Evolutionary conservation across 2,888 invertebrate species (phyloP), one percentile per base, ranked within the genome.

Genomic region (Norana najaformis): DNA sequence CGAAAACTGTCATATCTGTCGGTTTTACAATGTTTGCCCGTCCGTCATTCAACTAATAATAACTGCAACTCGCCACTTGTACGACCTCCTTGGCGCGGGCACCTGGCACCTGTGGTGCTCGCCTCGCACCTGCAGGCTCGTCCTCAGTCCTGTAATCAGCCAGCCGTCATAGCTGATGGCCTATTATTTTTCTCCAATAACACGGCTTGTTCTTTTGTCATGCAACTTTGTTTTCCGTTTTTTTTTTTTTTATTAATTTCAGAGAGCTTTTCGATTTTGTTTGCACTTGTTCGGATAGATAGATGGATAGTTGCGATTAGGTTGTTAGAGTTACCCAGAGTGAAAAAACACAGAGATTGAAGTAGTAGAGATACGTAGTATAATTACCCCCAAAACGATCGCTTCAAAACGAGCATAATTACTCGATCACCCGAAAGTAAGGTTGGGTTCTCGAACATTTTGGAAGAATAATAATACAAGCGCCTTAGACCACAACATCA

Each of bases 1-100:
- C 69, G 69, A 69, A 30, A 69, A 69, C 69, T 69, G 69, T n/a
- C 69, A 69, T 69, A n/a, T 69, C n/a, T 69, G 69, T 69, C 69
- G 69, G n/a, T 69, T n/a, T 69, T 69, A 69, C 69, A 23, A 69
- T 69, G 69, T 69, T 69, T 69, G 8, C 69, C n/a, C 69, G 69
- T 69, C 69, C 30, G 69, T 69, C 69, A 69, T n/a, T 69, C 69
- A n/a, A 69, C n/a, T n/a, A n/a, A n/a, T n/a, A n/a, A n/a, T n/a
- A n/a, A n/a, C 30, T 4, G 69, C 69, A 69, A n/a, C n/a, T n/a
- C 69, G 69, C 69, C 69, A 30, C 69, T 69, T n/a, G 69, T 69
- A n/a, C 30, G 8, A 69, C n/a, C 69, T 69, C n/a, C 69, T 69
- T n/a, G 30, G 69, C n/a, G 30, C 69, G 13, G 69, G 69, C 69